Base-by-base conservation (phyloP, 2,888 invertebrate genomes). In the Scaeva pyrastri region DNA sequence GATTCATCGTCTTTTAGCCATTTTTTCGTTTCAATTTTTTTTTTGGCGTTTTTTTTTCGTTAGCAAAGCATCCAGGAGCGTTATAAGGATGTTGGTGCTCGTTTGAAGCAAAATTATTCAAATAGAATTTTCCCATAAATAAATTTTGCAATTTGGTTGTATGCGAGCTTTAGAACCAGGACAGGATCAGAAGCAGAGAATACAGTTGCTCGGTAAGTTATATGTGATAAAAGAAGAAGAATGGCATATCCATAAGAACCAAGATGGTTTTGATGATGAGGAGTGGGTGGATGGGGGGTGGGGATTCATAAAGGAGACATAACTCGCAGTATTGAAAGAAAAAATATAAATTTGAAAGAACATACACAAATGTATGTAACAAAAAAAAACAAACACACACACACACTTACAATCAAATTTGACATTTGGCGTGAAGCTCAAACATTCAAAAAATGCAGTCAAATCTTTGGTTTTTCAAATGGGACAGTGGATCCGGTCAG, bases 71-170 rank as follows among this genome's bases (percentile, higher is more conserved):
- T 23, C 23, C 26, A 52, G 31, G 10, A 19, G 19, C 48, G 6
- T 0, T 31, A 31, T 2, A 4, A 50, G 70, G 36, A 71, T 55
- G 4, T 31, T 76, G 76, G 68, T 77, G 62, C 72, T 77, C 85
- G 81, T 85, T 85, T 85, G 85, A 76, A 85, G 77, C 10, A 64
- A 82, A 86, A 86, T 86, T 86, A 86, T 86, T 86, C 82, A 86
- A 86, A 86, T 86, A 82, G 82, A 82, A 86, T 86, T 86, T 86
- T 86, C 86, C 78, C 81, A 86, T 86, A 86, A 86, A 86, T 86
- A 86, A 86, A 86, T 81, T 82, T 82, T 41, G 74, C 74, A 74
- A 86, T 86, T 86, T 82, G 73, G 58, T 19, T 79, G 45, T 74
- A n/a, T n/a, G 36, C 41, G 50, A 80, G 84, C 80, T 45, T 58